A percentile compares a stretch with the other conserved stretches of the same genome.
Conservation (phyloP, 2,888 invertebrate species). For the Netelia virgata region DNA sequence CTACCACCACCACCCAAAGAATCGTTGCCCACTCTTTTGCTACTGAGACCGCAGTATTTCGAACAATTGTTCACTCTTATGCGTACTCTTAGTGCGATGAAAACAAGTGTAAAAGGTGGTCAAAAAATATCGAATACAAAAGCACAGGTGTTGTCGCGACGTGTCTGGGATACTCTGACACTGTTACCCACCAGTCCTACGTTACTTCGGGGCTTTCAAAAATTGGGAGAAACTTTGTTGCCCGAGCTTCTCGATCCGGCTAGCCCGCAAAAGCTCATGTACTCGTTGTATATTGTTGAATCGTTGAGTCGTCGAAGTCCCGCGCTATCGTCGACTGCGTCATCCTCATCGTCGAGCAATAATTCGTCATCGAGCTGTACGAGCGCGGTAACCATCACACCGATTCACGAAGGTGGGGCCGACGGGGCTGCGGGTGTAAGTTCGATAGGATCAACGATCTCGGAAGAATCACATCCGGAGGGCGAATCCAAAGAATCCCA, state of each 20-base stretch:
- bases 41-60: constrained; percentile 95
- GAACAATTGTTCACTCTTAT: constrained; percentile 95
- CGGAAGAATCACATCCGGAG: constrained; percentile 75
- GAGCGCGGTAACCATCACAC: constrained; percentile 69
- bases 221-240: constrained; percentile 89
- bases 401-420: constrained; percentile 74
- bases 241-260: constrained; percentile 93
- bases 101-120: constrained; percentile 90
- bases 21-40: constrained; percentile 93
- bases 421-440: constrained; percentile 61
- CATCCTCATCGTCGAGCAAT: constrained; percentile 65
- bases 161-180: constrained; percentile 98
- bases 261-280: constrained; percentile 97
- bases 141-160: constrained; percentile 93
- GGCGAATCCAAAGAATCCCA: constrained; percentile 75
- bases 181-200: constrained; percentile 96
- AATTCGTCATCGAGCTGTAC: constrained; percentile 63
- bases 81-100: constrained; percentile 95
- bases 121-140: constrained; percentile 92
- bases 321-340: constrained; percentile 65
- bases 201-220: constrained; percentile 93
- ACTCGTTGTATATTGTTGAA: constrained; percentile 96
- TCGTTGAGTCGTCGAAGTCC: constrained; percentile 86
- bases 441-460: constrained; percentile 68
- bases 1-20: constrained; percentile 95